Evolutionary conservation across 2,888 invertebrate genomes (phyloP), one percentile per base, ranked within the genome.

Genomic region (Conistra vaccinii): DNA sequence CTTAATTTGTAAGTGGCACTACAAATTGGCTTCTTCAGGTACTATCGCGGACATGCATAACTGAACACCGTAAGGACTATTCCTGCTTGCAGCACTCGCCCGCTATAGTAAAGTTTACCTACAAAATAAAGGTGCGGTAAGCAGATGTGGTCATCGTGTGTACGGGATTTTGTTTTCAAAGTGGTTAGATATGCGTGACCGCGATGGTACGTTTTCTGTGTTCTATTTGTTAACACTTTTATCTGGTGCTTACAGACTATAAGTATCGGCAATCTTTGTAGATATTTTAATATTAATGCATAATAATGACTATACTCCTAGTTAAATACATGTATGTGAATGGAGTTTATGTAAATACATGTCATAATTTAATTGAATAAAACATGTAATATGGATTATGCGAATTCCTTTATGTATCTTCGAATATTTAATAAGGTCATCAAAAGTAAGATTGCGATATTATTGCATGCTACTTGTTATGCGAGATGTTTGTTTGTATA

Each of bases 371-470:
- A 12, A 55, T 51, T 69, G 3, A 39, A n/a, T 69, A 69, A 29
- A n/a, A 42, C 39, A 51, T 48, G 2, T n/a, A 17, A 23, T 32
- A 42, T 45, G 10, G 1, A 39, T 26, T 26, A 48, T 51, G 14
- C 39, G 32, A 57, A 62, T 42, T 39, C 3, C 14, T 42, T 57
- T 48, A 35, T 35, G 20, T 14, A 23, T 51, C 12, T 63, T 29
- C 32, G 26, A n/a, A 77, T 78, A 35, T 35, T 79, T 78, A 57
- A 65, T 60, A 79, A 66, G 80, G 65, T 39, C 17, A 39, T 71
- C 48, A 71, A 45, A 60, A 55, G 35, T 23, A 20, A 53, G 14
- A 71, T 79, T 71, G 60, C 39, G 23, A 71, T 48, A 79, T 71
- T 39, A 35, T 60, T 26, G 17, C 29, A 48, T 70, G n/a, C 14